Base-by-base conservation (phyloP, 2,888 invertebrate genomes). In the Athalia cordata region DNA sequence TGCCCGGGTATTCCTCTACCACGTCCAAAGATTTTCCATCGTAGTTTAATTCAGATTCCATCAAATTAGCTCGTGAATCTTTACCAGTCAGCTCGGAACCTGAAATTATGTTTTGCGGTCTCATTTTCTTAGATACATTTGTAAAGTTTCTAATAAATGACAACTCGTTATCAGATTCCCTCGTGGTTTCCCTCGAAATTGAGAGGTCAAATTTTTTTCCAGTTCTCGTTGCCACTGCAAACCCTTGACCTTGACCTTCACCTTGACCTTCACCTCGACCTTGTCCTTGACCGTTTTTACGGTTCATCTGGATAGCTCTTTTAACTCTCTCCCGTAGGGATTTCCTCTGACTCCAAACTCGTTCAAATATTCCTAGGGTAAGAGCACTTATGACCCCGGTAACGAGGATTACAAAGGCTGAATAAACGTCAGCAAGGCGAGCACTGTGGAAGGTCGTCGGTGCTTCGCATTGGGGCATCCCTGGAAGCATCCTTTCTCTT, bases 401-500 rank as follows among this genome's bases (percentile, higher is more conserved):
- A 0, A 90, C 82, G 3, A 93, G 84, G 29, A 91, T 85, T n/a
- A 86, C 85, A 80, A 91, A 92, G 0, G 93, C 93, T 0, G 93
- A 93, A 77, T 91, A 91, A 0, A 94, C 93, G 83, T 94, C 93
- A 0, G 92, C 90, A 0, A 93, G 90, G 55, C 92, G 89, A 0
- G 93, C 93, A 3, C 93, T 93, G 15, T 93, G 92, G 81, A 93
- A 93, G 0, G 92, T 92, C 0, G 91, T 91, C 0, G 91, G 90
- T 1, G 92, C 91, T 1, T 90, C 89, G 82, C 93, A 93, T 78
- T 91, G 91, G 0, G 93, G 92, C 91, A 93, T 92, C 6, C 90
- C 90, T 0, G 91, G 91, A 11, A 91, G 82, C 82, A 91, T 88
- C 59, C 83, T 85, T 45, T 87, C 85, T 0, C 85, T 85, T 67